Evolutionary conservation across 2,113 vertebrate genomes (phyloP), one percentile per base, ranked within the genome.

Genomic region (Mugil cephalus): DNA sequence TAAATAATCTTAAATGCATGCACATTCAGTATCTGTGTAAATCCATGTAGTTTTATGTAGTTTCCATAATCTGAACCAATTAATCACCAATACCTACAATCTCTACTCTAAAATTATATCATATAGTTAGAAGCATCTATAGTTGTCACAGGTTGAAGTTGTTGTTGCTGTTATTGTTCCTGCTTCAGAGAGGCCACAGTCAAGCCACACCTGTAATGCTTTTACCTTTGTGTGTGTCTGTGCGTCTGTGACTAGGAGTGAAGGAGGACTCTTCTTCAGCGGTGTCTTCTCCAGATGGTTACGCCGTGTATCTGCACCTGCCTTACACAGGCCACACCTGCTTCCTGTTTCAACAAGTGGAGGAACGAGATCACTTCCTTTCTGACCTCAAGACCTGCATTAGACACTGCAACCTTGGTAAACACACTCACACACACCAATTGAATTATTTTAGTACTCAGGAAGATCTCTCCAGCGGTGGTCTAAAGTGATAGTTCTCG

Each of bases 231-330:
- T 69, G 15, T 76, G 14, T 40, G 46, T 69, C 2, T 69, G 1
- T 64, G 1, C 56, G 6, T 65, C 19, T 52, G 3, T 52, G n/a
- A 74, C 36, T 43, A 92, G 90, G 84, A 87, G 30, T 11, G 91
- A 96, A 94, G 46, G 96, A 96, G 81, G 95, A 97, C 0, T n/a
- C 87, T 12, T 89, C 91, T 40, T 89, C 93, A 12, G 88, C 94
- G 0, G 77, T 94, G 3, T 77, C 88, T 0, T 78, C 95, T 61
- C 92, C 96, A 0, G 95, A 82, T 66, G 89, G 85, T 0, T 96
- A 95, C 80, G 94, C 95, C 0, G 96, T 98, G 13, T 96, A 94
- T 80, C 88, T 98, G 80, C 95, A 95, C 91, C 94, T 95, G 67
- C 95, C 95, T 0, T 96, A 95, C 46, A 52, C 80, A 78, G 92